Evolutionary conservation across 2,888 invertebrate genomes (phyloP).

Genomic region (Sinhomidia bicolor): DNA sequence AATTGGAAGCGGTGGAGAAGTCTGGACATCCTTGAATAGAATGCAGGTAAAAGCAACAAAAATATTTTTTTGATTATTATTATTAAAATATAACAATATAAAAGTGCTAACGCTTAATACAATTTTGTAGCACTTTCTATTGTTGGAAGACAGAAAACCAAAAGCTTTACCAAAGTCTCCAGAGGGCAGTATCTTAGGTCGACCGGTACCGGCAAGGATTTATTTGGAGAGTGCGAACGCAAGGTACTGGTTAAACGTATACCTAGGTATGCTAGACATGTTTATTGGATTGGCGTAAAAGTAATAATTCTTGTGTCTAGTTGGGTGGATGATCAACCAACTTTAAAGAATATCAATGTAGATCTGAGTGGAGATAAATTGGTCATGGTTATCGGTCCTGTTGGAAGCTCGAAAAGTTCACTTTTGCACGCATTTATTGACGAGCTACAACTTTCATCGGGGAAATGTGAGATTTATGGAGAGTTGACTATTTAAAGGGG

Average conservation of each 20-base stretch:
- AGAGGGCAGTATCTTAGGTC: neutral
- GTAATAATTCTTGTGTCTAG: constrained; percentile 47
- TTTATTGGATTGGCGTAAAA: too few relatives aligned
- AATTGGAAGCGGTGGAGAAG: constrained; percentile 85
- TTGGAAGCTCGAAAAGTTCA: constrained; percentile 80
- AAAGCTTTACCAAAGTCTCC: constrained; percentile 24
- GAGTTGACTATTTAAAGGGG: constrained; percentile 81
- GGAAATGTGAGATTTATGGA: constrained; percentile 73
- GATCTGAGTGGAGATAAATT: constrained; percentile 86
- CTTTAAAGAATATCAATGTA: constrained; percentile 86
- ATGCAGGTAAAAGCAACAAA: constrained; percentile 44
- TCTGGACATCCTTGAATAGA: constrained; percentile 67
- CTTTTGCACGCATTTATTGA: constrained; percentile 71
- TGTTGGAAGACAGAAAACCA: constrained; percentile 64
- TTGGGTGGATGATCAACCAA: constrained; percentile 81
- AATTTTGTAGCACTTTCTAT: constrained; percentile 51
- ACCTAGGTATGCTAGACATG: neutral
- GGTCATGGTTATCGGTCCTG: constrained; percentile 81
- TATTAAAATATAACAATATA: neutral
- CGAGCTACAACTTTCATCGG: constrained; percentile 71
- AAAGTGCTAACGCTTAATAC: neutral
- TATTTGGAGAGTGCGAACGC: constrained; percentile 51
- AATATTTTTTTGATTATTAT: neutral
- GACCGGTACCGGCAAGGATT: neutral
- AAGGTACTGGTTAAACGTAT: constrained; percentile 16